Conservation (phyloP, 92 coral and sea anemone genomes). For the Paramuricea clavata region DNA sequence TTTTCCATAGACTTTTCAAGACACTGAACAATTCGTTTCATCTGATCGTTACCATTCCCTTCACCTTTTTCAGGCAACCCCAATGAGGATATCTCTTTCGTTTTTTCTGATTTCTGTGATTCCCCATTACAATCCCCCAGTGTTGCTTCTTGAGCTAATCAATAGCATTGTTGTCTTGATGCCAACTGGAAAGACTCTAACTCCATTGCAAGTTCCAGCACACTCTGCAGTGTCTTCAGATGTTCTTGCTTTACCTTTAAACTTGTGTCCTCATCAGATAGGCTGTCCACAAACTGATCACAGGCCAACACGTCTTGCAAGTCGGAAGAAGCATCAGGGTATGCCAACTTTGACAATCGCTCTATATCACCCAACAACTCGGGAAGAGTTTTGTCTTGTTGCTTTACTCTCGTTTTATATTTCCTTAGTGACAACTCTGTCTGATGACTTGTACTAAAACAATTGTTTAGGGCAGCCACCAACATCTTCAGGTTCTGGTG, state of each 20-base stretch:
- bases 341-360: not conserved
- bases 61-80: not conserved
- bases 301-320: not conserved
- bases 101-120: not conserved
- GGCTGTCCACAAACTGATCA: not conserved
- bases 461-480: not conserved
- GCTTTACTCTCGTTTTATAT: not conserved
- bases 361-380: not conserved
- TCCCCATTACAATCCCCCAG: too few species aligned
- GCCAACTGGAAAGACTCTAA: not conserved
- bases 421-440: not conserved
- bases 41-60: not conserved
- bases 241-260: not conserved
- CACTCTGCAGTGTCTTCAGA: not conserved
- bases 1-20: not conserved
- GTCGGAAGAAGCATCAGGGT: not conserved
- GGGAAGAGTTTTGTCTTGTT: not conserved
- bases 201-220: not conserved
- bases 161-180: too few species aligned
- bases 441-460: not conserved
- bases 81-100: not conserved
- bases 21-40: not conserved
- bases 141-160: too few species aligned
- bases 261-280: not conserved
- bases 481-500: not conserved